These are phyloP conservation scores for Aethes cnicana DNA, from an alignment of 2,888 invertebrate species.

Conservation along the genomic window DNA sequence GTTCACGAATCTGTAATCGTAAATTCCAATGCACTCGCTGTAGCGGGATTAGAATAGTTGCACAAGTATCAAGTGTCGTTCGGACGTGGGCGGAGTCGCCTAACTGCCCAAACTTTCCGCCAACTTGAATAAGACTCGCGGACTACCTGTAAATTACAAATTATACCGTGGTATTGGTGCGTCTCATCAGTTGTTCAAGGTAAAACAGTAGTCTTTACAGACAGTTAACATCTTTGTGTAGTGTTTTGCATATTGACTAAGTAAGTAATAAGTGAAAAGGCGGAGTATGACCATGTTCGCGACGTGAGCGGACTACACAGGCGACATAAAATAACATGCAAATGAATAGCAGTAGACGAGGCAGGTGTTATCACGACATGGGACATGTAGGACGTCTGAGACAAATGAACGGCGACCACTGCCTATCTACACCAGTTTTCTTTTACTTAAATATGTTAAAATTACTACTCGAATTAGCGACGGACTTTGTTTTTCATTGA, in stretches of 20 bases:
- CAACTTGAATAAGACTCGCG: conserved; percentile 17
- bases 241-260: conserved; percentile 49
- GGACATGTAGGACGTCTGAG: conserved; percentile 37
- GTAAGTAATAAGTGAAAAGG: conserved; percentile 67
- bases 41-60: conserved; percentile 51
- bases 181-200: background rate
- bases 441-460: conserved; percentile 6
- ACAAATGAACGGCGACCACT: conserved; percentile 26
- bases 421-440: conserved; percentile 4
- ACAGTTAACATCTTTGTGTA: conserved; percentile 19
- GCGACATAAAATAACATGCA: conserved; percentile 49
- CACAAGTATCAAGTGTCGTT: conserved; percentile 62
- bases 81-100: conserved; percentile 55
- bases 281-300: conserved; percentile 53
- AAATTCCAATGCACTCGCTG: conserved; percentile 51
- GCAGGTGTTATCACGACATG: conserved; percentile 34
- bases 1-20: conserved; percentile 46
- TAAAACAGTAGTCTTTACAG: conserved; percentile 8
- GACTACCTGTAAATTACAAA: conserved; percentile 11
- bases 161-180: conserved; percentile 8
- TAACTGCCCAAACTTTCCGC: conserved; percentile 31
- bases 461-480: conserved; percentile 15
- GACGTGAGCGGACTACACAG: conserved; percentile 51
- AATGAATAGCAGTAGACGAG: conserved; percentile 55
- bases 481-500: conserved; percentile 11